Evolutionary conservation across 2,797 vertebrate species (phyloP), one percentile per base, ranked within the genome.

Genomic region (Anabas testudineus): DNA sequence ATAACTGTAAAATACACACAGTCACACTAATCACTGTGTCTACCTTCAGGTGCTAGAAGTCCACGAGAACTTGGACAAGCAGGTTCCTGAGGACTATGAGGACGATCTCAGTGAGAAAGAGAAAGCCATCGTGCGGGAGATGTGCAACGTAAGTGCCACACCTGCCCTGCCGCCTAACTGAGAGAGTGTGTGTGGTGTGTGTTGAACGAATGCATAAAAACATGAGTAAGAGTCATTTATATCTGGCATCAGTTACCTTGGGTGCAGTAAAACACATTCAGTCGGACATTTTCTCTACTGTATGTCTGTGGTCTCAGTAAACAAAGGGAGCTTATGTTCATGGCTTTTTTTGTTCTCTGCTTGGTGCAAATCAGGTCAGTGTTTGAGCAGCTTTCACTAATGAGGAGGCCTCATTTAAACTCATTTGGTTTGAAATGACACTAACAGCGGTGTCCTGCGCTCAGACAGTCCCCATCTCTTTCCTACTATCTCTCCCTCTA

Each of bases 91-190:
- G 83, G 96, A 93, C 92, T 96, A 96, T 0, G 96, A 97, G 82
- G 96, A 98, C 74, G 96, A 97, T 74, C 94, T 99, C 74, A 99
- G 97, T 5, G 97, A 99, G 92, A 98, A 99, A 78, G 97, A 99
- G 92, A 99, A 99, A 92, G 97, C 97, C 22, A 98, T 99, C 0
- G 97, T 99, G 71, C 94, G 97, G 13, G 97, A 99, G 91, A 99
- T 99, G 97, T 99, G 97, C 92, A 99, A 99, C 51, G 97, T 99
- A 91, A 95, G 95, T 83, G 14, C 12, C 18, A 12, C 34, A 2
- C 22, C 34, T 55, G 14, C 19, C 42, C 22, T 19, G 3, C 30
- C 37, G 24, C 10, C 26, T 19, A 2, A 48, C 22, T 9, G 0
- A n/a, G n/a, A n/a, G 41, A 18, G 7, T 42, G 14, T 41, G 15